A percentile compares a stretch with the other conserved stretches of the same genome.
phyloP scores from a whole-genome alignment of 2,113 vertebrate genomes.

The Ancistrus triradiatus region DNA sequence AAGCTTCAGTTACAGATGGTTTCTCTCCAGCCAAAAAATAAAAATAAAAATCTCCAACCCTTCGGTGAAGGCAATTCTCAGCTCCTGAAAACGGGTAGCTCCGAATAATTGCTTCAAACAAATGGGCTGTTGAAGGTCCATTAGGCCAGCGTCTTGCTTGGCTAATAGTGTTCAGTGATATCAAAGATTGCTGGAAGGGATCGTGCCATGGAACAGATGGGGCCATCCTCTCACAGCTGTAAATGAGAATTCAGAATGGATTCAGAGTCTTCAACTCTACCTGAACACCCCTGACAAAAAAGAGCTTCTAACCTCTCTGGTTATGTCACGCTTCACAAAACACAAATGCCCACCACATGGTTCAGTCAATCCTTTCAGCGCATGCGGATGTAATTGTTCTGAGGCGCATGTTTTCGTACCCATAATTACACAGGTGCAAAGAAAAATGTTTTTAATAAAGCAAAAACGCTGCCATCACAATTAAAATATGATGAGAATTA shows the following conservation, averaged over 20 bases:
- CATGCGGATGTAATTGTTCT: slow-evolving; percentile 41
- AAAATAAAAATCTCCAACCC: slow-evolving; percentile 14
- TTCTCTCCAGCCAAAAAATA: slow-evolving; percentile 47
- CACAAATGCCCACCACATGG: slow-evolving; percentile 38
- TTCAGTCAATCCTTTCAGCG: slow-evolving; percentile 38
- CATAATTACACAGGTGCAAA: slow-evolving; percentile 27
- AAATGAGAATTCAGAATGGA: slow-evolving; percentile 50
- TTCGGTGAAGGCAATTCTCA: slow-evolving; percentile 39
- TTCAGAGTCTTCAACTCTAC: slow-evolving; percentile 40
- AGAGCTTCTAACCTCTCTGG: slow-evolving; percentile 30
- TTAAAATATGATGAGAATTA: slow-evolving; percentile 26
- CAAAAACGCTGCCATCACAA: slow-evolving; percentile 18
- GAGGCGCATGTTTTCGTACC: background rate
- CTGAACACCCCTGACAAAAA: slow-evolving; percentile 40
- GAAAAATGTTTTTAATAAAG: slow-evolving; percentile 29
- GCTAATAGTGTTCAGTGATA: slow-evolving; percentile 55
- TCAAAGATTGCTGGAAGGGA: slow-evolving; percentile 53
- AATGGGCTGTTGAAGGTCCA: slow-evolving; percentile 62
- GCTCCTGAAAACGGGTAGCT: slow-evolving; percentile 46
- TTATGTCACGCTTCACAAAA: slow-evolving; percentile 46
- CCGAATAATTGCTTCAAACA: slow-evolving; percentile 64
- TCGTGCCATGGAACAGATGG: slow-evolving; percentile 51
- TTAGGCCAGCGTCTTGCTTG: slow-evolving; percentile 52
- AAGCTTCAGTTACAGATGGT: slow-evolving; percentile 47
- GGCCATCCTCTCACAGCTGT: slow-evolving; percentile 43